Evolutionary conservation across 35 echinoderm and acorn worm species (phyloP).

Genomic region (Ptychodera flava): DNA sequence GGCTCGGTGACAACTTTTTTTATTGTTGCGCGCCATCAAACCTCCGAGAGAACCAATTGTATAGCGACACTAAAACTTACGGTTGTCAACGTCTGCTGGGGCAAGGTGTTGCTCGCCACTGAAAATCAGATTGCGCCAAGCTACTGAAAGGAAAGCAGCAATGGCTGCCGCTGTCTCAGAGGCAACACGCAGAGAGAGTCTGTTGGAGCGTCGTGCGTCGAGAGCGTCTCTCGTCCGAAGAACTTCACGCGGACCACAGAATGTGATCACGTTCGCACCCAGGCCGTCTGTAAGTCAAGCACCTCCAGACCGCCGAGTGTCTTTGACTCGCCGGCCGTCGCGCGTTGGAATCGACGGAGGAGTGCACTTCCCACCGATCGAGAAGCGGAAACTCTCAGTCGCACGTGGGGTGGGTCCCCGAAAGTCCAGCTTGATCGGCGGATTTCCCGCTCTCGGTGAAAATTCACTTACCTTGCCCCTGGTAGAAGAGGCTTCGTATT

Average conservation of each 20-base stretch:
- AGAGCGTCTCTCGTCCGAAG: not conserved
- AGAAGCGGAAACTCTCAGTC: not conserved
- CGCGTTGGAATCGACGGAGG: not conserved
- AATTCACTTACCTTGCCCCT: not conserved
- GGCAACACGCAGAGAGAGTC: not conserved
- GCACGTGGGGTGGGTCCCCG: not conserved
- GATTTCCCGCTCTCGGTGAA: not conserved
- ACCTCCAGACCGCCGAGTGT: not conserved
- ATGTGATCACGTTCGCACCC: not conserved
- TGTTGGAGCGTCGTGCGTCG: not conserved
- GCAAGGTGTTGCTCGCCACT: too few species aligned
- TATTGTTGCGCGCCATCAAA: too few species aligned
- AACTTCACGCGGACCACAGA: not conserved
- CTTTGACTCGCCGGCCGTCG: not conserved
- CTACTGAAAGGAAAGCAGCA: too few species aligned
- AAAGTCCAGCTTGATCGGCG: not conserved
- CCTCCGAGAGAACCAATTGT: too few species aligned
- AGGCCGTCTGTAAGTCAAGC: not conserved
- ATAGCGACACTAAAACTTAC: too few species aligned
- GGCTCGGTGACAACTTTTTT: too few species aligned
- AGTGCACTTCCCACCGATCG: not conserved
- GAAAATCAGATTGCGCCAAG: too few species aligned
- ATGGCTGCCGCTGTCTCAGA: not conserved
- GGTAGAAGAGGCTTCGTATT: not conserved
- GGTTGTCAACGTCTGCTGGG: too few species aligned